Evolutionary conservation across 2,888 invertebrate genomes (phyloP), one percentile per base, ranked within the genome.

Genomic region (Microctonus brassicae): DNA sequence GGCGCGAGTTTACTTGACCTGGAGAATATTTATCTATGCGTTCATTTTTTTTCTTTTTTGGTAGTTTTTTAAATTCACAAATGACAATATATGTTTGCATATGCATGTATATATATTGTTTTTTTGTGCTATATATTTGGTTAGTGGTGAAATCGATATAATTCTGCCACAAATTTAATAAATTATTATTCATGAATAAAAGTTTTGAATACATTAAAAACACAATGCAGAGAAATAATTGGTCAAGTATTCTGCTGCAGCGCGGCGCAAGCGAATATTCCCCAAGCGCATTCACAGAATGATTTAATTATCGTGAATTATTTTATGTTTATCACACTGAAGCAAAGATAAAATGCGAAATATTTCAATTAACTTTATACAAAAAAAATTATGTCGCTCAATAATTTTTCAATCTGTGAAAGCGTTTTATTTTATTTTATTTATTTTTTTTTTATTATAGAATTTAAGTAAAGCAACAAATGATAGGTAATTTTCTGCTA

Each of bases 1-100:
- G 71, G 86, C 85, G 85, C 84, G 83, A 85, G 86, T 81, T 81
- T 84, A 80, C 79, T 87, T 81, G 87, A 83, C 80, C 61, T 29
- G 20, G 22, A 17, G 61, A 55, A 22, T 29, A n/a, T 39, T 39
- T 39, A 39, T 39, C 60, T 57, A 22, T 57, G 57, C n/a, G n/a
- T 13, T 13, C n/a, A n/a, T 29, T 29, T 58, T 58, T n/a, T n/a
- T n/a, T 5, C 20, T 60, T 70, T 65, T 47, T 58, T 58, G 17
- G n/a, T 57, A 2, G n/a, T 29, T 17, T 29, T 1, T 9, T 26
- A 29, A 26, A 3, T 29, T 57, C 13, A 11, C 29, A 24, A 29
- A 29, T 57, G 1, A 29, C 24, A 22, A 29, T 26, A 57, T 11
- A 13, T 26, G 29, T 57, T n/a, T n/a, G n/a, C n/a, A n/a, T n/a